Base-by-base conservation (phyloP, 2,113 vertebrate species). In the Pangasianodon hypophthalmus region DNA sequence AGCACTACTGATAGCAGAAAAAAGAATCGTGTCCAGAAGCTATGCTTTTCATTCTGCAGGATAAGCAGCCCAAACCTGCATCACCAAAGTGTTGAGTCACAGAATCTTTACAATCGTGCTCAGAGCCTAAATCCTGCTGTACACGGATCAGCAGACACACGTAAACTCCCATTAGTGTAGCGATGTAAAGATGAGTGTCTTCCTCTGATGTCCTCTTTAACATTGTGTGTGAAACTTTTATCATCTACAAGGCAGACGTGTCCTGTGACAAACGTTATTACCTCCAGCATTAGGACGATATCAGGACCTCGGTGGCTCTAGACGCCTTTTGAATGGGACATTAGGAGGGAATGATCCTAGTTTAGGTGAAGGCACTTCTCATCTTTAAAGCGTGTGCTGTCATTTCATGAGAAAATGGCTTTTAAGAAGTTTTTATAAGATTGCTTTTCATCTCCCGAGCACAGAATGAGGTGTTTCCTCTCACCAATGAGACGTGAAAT, bases 311-410 rank as follows among this genome's bases (percentile, higher is more conserved):
- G 4, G 94, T 91, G 85, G 92, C 91, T 95, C 94, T 92, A 3
- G 91, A 93, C 94, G 93, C 92, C 94, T 94, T 94, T 95, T 94
- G 94, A 96, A 96, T 96, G 94, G 94, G 94, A 95, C 95, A 96
- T 96, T 95, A 95, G 95, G 94, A 95, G 93, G 95, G 95, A 96
- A 96, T 96, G 95, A 96, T 96, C 95, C 95, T 91, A 93, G 95
- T 95, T 96, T 95, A 96, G 95, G 94, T 95, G 94, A 93, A 92
- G 91, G 48, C 90, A 94, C n/a, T 41, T 95, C 93, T 91, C 92
- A 92, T 94, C 93, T 94, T 94, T 93, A 94, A 95, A 95, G 94
- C 93, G 91, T 90, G 75, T 91, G 93, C 89, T 92, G 93, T 89
- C 92, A 90, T 92, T 92, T 92, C 67, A 91, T 83, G 89, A 92